A percentile compares a stretch with the other conserved stretches of the same genome.
phyloP scores from a whole-genome alignment of 2,113 vertebrate species.

The Pontoporia blainvillei region DNA sequence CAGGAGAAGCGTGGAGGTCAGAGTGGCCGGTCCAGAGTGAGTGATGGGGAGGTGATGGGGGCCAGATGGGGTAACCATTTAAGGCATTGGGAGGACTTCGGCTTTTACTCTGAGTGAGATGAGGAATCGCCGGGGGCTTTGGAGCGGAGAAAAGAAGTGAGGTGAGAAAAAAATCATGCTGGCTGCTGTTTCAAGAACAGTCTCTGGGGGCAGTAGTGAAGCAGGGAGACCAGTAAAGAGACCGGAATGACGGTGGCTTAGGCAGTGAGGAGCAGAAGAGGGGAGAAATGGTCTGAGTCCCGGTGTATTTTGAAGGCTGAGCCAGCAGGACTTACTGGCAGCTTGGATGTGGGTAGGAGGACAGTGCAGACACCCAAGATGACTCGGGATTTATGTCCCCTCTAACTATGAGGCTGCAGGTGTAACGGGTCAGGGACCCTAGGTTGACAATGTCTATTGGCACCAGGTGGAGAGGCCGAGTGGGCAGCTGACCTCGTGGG shows the following conservation, averaged over 20 bases:
- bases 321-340: not conserved
- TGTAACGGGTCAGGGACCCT: not conserved
- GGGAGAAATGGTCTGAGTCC: not conserved
- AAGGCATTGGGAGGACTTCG: no score
- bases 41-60: accelerated
- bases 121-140: not conserved
- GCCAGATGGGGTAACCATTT: not conserved
- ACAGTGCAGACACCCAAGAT: no score
- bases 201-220: not conserved
- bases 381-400: not conserved
- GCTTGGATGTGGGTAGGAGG: not conserved
- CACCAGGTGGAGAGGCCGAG: not conserved
- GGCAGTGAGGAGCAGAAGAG: not conserved
- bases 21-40: not conserved
- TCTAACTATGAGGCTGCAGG: not conserved
- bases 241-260: not conserved
- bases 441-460: not conserved
- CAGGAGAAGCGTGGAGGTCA: not conserved
- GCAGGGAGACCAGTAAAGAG: not conserved
- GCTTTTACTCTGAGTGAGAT: not conserved
- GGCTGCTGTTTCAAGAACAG: not conserved
- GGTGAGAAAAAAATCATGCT: not conserved
- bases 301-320: not conserved
- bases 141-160: not conserved
- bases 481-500: not conserved